Base-by-base conservation (phyloP, 2,113 vertebrate species). In the Anoura caudifer region DNA sequence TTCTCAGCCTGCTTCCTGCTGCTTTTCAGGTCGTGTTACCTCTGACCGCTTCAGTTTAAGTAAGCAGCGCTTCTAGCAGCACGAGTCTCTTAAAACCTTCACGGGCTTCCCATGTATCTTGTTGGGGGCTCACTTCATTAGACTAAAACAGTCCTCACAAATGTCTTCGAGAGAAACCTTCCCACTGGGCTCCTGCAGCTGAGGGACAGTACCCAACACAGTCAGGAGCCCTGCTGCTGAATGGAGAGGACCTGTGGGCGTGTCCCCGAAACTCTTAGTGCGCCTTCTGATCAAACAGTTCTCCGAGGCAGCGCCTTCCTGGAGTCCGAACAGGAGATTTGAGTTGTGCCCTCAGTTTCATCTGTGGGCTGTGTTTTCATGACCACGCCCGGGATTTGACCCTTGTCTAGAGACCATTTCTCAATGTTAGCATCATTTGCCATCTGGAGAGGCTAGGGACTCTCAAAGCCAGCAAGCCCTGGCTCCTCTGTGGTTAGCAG, bases 361-460 rank as follows among this genome's bases (percentile, higher is more conserved):
- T 38, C 36, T 69, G n/a, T 22, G 70, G 17, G 26, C 59, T 47
- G 1, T 22, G 8, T 59, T 84, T 94, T 87, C 70, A 47, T 83
- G 33, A 59, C 59, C 24, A 12, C 65, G 24, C 67, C 59, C 50
- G 43, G 28, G 45, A 41, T 81, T 56, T 82, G 87, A 19, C 41
- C 45, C 94, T 61, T 75, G 59, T 33, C 38, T 92, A 36, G 56
- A 95, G 59, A 79, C 52, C 36, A 19, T 61, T 90, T 84, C 26
- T 41, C 87, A 56, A 73, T 91, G 67, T 54, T 17, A 90, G 85
- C 36, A 43, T 84, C 28, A 10, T 91, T 63, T 91, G 47, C 41
- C 77, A 61, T 88, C 52, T 61, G 43, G 80, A 92, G 83, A 84
- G 33, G 26, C 41, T 33, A 8, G 41, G 36, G 26, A 77, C 56